phyloP scores from a whole-genome alignment of 2,113 vertebrate genomes.

The Ranitomeya imitator region DNA sequence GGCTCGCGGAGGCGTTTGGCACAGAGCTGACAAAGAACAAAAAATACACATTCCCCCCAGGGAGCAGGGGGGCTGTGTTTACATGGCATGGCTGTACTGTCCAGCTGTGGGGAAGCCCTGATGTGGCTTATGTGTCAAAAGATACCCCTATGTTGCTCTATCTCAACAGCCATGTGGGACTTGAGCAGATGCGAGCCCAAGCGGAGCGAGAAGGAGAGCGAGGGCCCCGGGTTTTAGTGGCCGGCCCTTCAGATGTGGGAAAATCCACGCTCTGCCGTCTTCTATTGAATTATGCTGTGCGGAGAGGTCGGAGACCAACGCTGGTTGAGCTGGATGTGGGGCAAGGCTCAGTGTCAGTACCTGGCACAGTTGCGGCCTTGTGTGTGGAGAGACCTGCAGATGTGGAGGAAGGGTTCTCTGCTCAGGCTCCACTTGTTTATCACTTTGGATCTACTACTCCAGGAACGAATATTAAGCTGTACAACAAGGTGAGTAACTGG shows the following conservation, averaged over 20 bases:
- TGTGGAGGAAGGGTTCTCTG: constrained; percentile 94
- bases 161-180: constrained; percentile 92
- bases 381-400: constrained; percentile 95
- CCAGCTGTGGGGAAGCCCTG: constrained; percentile 89
- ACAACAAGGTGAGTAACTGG: constrained; percentile 87
- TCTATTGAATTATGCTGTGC: constrained; percentile 91
- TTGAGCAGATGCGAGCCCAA: constrained; percentile 97
- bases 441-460: constrained; percentile 97
- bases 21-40: constrained; percentile 96
- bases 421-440: constrained; percentile 96
- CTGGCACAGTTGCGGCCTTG: constrained; percentile 91
- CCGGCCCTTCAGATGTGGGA: constrained; percentile 93
- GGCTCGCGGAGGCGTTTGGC: constrained; percentile 93
- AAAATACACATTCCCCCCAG: constrained; percentile 91
- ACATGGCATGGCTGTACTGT: constrained; percentile 96
- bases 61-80: constrained; percentile 94
- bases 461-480: constrained; percentile 97
- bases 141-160: constrained; percentile 97
- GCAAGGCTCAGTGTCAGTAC: constrained; percentile 93
- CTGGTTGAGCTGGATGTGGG: constrained; percentile 96
- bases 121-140: constrained; percentile 93
- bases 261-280: constrained; percentile 91
- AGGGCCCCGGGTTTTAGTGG: constrained; percentile 94
- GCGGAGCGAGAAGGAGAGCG: constrained; percentile 92
- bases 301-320: constrained; percentile 93